Conservation (phyloP, 2,797 vertebrate genomes). For the Catamblyrhynchus diadema region DNA sequence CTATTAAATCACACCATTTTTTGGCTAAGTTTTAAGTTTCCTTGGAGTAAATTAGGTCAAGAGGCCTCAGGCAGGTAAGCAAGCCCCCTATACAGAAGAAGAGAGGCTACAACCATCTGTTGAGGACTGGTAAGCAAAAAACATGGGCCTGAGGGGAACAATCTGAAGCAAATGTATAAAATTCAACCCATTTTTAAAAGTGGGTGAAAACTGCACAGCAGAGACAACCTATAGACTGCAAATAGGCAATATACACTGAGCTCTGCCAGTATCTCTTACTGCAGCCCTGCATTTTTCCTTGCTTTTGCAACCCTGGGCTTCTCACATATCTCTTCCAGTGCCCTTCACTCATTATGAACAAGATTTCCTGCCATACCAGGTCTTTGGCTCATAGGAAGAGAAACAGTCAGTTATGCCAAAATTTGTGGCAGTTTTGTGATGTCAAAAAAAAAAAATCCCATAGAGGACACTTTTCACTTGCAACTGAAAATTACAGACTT, state of each 20-base stretch:
- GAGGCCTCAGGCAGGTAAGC: background rate
- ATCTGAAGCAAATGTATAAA: background rate
- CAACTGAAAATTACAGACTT: constrained; percentile 27
- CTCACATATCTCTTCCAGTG: background rate
- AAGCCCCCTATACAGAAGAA: background rate
- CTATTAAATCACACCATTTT: background rate
- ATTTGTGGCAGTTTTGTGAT: background rate
- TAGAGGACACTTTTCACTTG: background rate
- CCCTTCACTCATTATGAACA: background rate
- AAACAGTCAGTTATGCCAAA: background rate
- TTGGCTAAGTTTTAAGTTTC: background rate
- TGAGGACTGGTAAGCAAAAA: background rate
- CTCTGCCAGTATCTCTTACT: background rate
- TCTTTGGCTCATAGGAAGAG: background rate
- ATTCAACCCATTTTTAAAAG: background rate
- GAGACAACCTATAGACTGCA: background rate
- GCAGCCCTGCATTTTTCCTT: background rate
- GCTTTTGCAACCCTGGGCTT: background rate
- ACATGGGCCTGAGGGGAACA: background rate
- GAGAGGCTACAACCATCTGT: background rate
- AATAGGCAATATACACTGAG: background rate
- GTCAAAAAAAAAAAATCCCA: background rate
- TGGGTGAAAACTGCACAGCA: background rate
- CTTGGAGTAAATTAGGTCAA: constrained; percentile 18
- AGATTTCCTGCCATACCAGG: background rate